These are phyloP conservation scores for Tetramorium alpestre DNA, from an alignment of 1,140 invertebrate species.

Conservation along the genomic window DNA sequence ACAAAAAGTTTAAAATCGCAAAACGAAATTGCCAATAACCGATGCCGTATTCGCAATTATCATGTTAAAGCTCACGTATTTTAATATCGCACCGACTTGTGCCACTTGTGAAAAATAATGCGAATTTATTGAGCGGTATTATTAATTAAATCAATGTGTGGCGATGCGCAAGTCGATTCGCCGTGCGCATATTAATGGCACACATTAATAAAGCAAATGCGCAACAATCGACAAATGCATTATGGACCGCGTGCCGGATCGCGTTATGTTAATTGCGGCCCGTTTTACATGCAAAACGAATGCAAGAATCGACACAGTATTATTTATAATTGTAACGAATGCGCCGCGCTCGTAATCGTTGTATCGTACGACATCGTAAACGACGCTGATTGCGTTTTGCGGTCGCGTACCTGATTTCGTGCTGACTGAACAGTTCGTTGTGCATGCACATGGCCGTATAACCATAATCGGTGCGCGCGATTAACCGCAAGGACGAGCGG, in stretches of 20 bases:
- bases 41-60: slow-evolving; percentile 3
- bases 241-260: slow-evolving; percentile 31
- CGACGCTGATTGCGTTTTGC: slow-evolving; percentile 52
- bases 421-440: slow-evolving; percentile 34
- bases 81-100: not conserved
- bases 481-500: slow-evolving; percentile 41
- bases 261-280: slow-evolving; percentile 49
- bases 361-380: slow-evolving; percentile 47
- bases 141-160: slow-evolving; percentile 41
- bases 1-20: not conserved
- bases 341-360: not conserved
- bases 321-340: slow-evolving; percentile 51
- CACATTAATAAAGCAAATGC: slow-evolving; percentile 48
- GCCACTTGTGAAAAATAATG: not conserved
- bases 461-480: slow-evolving; percentile 39
- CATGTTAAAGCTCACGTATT: slow-evolving; percentile 2
- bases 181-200: slow-evolving; percentile 27
- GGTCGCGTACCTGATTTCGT: slow-evolving; percentile 49
- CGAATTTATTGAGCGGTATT: not conserved
- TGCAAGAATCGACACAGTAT: slow-evolving; percentile 33
- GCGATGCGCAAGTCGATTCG: not conserved
- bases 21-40: slow-evolving; percentile 7
- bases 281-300: slow-evolving; percentile 38
- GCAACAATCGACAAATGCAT: slow-evolving; percentile 41
- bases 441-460: slow-evolving; percentile 17